These are phyloP conservation scores for Machimus atricapillus DNA, from an alignment of 2,888 invertebrate species.

Conservation along the genomic window DNA sequence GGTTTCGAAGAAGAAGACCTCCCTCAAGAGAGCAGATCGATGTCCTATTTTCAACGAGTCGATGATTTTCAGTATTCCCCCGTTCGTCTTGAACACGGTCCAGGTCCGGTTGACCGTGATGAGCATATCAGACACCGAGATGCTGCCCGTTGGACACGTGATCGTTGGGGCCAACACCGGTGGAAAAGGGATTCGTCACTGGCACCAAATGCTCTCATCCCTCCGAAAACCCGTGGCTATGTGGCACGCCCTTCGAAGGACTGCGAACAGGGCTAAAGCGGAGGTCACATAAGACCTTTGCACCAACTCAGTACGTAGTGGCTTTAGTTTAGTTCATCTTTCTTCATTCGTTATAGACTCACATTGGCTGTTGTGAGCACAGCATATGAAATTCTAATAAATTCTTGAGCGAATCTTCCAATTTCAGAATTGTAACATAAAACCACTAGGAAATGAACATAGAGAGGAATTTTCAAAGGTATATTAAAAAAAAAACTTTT, in stretches of 20 bases:
- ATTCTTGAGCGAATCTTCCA: constrained; percentile 1
- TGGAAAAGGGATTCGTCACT: constrained; percentile 77
- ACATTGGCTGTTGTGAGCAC: not conserved
- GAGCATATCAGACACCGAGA: constrained; percentile 61
- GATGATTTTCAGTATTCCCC: constrained; percentile 83
- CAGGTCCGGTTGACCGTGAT: constrained; percentile 77
- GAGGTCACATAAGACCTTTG: constrained; percentile 36
- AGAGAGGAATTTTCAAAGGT: constrained; percentile 37
- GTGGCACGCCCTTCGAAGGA: constrained; percentile 78
- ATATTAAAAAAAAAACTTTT: constrained; percentile 36
- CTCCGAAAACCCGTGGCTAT: constrained; percentile 81
- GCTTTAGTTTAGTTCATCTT: not conserved
- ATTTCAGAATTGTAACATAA: constrained; percentile 23
- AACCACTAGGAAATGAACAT: constrained; percentile 22
- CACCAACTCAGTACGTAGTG: not conserved
- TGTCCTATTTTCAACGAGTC: constrained; percentile 85
- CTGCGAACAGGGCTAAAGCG: constrained; percentile 45
- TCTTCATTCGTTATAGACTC: not conserved
- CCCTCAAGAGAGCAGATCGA: constrained; percentile 75
- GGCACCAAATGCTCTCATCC: constrained; percentile 84
- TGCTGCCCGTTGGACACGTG: constrained; percentile 78
- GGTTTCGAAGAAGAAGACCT: constrained; percentile 81
- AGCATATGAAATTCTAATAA: constrained; percentile 5
- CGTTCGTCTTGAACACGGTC: constrained; percentile 73
- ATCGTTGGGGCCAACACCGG: constrained; percentile 77